Evolutionary conservation across 2,797 vertebrate genomes (phyloP), one percentile per base, ranked within the genome.

Genomic region (Numenius phaeopus): DNA sequence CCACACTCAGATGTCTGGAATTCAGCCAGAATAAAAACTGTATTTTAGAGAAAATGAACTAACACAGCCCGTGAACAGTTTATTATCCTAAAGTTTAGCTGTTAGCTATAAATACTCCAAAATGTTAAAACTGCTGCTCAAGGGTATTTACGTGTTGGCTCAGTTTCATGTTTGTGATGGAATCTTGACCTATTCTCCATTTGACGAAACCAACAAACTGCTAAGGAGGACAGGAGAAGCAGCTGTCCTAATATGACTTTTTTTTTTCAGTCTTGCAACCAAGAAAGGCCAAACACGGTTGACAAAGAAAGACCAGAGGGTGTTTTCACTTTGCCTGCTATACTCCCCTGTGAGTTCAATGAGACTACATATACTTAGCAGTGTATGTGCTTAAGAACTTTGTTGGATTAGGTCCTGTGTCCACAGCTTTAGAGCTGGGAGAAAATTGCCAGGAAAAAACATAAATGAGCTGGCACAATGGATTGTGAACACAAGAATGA

Each of bases 361-460:
- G 37, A 96, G 77, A 82, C 73, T 89, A 49, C 73, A 70, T 44
- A 72, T 34, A 62, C 75, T 96, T 84, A 88, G 80, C 54, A 90
- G 66, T 34, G 34, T 30, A 86, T 27, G 23, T 18, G 71, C 73
- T 87, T 57, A 90, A 73, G 84, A 91, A 76, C 30, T 50, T 79
- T n/a, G 15, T 18, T 96, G 95, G 88, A 94, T 84, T 61, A 76
- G n/a, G n/a, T 88, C 77, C 85, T 75, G 30, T 17, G 37, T 90
- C 80, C 91, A 96, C 80, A 96, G 23, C 73, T 94, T 86, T n/a
- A 83, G 34, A 87, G 37, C 55, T 79, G 62, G 83, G 64, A 95
- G 72, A 97, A 96, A 96, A 96, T 42, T 87, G 80, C 90, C 95
- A 96, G 85, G 83, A 92, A 95, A 96, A 94, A 93, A 52, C 85